Evolutionary conservation across 2,888 invertebrate species (phyloP).

Genomic region (Apamea epomidion): DNA sequence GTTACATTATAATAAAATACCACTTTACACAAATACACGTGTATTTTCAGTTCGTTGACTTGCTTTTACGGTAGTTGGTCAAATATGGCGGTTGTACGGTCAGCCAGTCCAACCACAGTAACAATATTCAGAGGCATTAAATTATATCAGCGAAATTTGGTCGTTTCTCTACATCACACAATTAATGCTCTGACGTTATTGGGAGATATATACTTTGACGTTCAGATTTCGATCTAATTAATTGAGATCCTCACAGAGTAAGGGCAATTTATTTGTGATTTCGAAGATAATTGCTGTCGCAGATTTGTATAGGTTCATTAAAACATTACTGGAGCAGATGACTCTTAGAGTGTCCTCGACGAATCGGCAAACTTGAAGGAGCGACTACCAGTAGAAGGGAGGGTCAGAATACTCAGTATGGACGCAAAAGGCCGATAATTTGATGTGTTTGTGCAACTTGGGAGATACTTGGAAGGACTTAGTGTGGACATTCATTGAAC

Average conservation of each 20-base stretch:
- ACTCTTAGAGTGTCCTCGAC: not conserved
- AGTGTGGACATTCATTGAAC: not conserved
- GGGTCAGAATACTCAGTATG: not conserved
- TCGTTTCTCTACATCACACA: constrained; percentile 13
- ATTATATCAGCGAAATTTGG: constrained; percentile 23
- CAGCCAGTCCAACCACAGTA: not conserved
- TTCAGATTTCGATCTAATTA: constrained; percentile 8
- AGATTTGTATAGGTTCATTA: constrained; percentile 2
- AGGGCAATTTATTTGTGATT: not conserved
- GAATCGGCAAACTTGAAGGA: not conserved
- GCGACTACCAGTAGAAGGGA: not conserved
- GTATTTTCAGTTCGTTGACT: constrained; percentile 20
- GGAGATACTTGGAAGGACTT: not conserved
- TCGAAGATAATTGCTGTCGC: not conserved
- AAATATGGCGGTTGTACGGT: constrained; percentile 6
- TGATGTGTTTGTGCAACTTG: not conserved
- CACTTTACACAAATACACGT: constrained; percentile 10
- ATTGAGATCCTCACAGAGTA: not conserved
- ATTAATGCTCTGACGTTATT: constrained; percentile 21
- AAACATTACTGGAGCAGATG: not conserved
- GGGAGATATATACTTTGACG: not conserved
- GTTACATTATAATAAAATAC: constrained; percentile 17
- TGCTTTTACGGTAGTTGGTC: constrained; percentile 25
- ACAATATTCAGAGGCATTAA: constrained; percentile 14
- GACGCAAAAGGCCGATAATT: not conserved